Evolutionary conservation across 2,113 vertebrate genomes (phyloP), one percentile per base, ranked within the genome.

Genomic region (Anolis sagrei): DNA sequence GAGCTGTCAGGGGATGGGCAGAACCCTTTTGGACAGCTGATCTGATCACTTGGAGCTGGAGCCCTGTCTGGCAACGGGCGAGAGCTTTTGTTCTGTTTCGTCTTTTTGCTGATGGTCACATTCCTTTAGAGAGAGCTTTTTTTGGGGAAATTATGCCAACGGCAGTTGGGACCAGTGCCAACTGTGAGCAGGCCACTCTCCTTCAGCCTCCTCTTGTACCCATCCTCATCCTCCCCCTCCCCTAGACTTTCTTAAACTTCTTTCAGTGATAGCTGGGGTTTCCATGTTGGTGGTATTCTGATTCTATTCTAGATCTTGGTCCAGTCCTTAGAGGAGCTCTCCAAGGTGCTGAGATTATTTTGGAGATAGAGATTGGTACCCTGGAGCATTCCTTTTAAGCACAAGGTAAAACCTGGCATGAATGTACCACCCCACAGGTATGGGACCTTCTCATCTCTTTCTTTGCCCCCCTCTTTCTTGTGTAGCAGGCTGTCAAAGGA

Each of bases 1-100:
- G 44, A 18, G 29, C 76, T 36, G 18, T 36, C 79, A 34, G 0
- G 0, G 39, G 83, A 2, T 1, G 25, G 36, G 58, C 49, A 25
- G 29, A 66, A 81, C 78, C 81, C 61, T 18, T n/a, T 23, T 69
- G 64, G 39, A 19, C 29, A 70, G 79, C 16, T 9, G 62, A 68
- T 64, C 18, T 8, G 62, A 23, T 49, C 7, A 11, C 39, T 48
- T 18, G n/a, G 64, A 68, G 29, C 9, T 68, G 64, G 6, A 29
- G 27, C 64, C 54, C 54, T 58, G 54, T 58, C 54, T 58, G 39
- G 29, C 27, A 29, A 27, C 10, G 62, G 64, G 29, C 64, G 10
- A 66, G 64, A 68, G 64, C 25, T 68, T 11, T 29, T 25, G 6
- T 29, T 68, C 23, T 29, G 64, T 54, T 58, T 58, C 18, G 14